Conservation (phyloP, 2,113 vertebrate species). For the Elaphurus davidianus region DNA sequence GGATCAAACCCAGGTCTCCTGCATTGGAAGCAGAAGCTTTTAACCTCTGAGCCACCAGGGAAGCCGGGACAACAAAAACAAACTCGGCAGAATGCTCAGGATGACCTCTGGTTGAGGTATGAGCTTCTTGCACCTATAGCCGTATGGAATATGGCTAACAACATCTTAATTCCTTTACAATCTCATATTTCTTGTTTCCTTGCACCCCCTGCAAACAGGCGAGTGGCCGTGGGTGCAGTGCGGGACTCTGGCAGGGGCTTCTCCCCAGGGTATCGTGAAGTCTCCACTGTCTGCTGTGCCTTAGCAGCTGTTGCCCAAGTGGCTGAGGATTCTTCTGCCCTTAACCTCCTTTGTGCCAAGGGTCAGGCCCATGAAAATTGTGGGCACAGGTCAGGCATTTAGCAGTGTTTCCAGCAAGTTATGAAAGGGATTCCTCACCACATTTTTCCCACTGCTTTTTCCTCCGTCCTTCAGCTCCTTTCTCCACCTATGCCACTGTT, state of each 20-base stretch:
- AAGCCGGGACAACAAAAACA: fast-evolving
- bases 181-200: not conserved
- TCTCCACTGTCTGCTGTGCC: not conserved
- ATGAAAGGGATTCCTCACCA: not conserved
- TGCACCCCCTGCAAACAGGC: not conserved
- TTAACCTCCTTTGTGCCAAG: not conserved
- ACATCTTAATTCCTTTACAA: not conserved
- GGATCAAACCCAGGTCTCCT: no score
- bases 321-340: not conserved
- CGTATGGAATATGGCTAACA: not conserved
- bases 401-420: not conserved
- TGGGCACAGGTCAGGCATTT: not conserved
- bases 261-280: not conserved
- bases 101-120: not conserved
- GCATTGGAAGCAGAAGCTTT: no score
- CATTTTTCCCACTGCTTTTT: not conserved
- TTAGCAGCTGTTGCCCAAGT: not conserved
- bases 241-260: not conserved
- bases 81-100: fast-evolving
- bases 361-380: not conserved
- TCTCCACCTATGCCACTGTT: not conserved
- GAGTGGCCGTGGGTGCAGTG: fast-evolving
- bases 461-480: not conserved
- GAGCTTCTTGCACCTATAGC: not conserved
- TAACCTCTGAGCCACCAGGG: no score